Evolutionary conservation across 2,888 invertebrate species (phyloP), one percentile per base, ranked within the genome.

Genomic region (Drosophila limbata): DNA sequence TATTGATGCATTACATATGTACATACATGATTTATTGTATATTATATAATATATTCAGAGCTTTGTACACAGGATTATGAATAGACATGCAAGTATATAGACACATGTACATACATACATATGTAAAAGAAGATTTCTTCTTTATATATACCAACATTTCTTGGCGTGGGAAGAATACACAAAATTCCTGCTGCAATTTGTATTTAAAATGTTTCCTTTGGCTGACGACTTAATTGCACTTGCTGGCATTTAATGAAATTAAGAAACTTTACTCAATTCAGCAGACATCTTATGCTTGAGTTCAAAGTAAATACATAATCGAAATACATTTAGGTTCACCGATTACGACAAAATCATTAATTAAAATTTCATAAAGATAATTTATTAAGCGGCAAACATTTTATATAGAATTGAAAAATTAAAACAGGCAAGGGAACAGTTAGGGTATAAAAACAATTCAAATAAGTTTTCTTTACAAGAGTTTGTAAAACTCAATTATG

Each of bases 1-100:
- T 63, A 68, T 60, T 60, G 25, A 59, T 62, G 42, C 51, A 65
- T 65, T 48, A 21, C 59, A 59, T 62, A 62, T 64, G 37, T 39
- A 37, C 48, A 53, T 56, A 42, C 51, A 69, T 78, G 62, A 74
- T 71, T 75, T 74, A 71, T 69, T 4, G 15, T 39, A 57, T 21
- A 44, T 48, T 66, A 68, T 74, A 66, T 78, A 71, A 64, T 52
- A 59, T 55, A 75, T 79, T 51, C 64, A 76, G 68, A 73, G 63
- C 69, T 72, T 39, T 67, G 19, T 42, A 39, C 42, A 50, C 15
- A 45, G 68, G 66, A 66, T 76, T 77, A 66, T 72, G 47, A 50
- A 64, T 59, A 56, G 55, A 69, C 53, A 67, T 31, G 35, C 35
- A 50, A 28, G 28, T 6, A 51, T 60, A 51, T 21, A 25, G 25